Evolutionary conservation across 1,140 invertebrate species (phyloP).

Genomic region (Dinothrombium tinctorium): DNA sequence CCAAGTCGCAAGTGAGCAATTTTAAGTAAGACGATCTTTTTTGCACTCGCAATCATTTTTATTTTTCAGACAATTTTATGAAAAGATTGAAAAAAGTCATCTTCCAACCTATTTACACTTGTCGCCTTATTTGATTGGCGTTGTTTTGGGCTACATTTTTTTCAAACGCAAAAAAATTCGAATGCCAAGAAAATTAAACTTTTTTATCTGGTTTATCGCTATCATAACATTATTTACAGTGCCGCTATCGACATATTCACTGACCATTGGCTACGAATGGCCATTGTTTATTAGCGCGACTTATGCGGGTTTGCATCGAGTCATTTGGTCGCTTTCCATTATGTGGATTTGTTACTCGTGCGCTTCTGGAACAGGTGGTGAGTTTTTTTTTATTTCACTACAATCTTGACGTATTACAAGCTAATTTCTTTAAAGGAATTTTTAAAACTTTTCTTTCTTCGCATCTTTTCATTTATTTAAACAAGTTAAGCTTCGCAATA

Average conservation of each 20-base stretch:
- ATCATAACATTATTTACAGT: too few species aligned
- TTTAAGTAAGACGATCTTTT: too few species aligned
- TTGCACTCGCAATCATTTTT: too few species aligned
- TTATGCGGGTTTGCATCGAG: conserved; percentile 20
- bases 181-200: too few species aligned
- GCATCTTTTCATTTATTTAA: conserved; percentile 48
- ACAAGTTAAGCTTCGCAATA: conserved; percentile 63
- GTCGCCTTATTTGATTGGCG: conserved; percentile 2
- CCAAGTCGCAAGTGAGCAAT: too few species aligned
- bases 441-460: conserved; percentile 50
- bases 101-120: not conserved
- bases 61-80: too few species aligned
- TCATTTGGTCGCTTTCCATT: conserved; percentile 21
- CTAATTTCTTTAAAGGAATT: too few species aligned
- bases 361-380: conserved; percentile 17
- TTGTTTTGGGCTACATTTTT: too few species aligned
- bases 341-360: conserved; percentile 27
- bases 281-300: conserved; percentile 23
- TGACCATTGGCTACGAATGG: conserved; percentile 16
- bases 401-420: too few species aligned
- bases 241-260: conserved; percentile 11
- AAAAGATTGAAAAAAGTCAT: too few species aligned
- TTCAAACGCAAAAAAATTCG: too few species aligned
- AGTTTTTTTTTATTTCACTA: too few species aligned
- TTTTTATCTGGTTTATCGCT: conserved; percentile 5